phyloP scores from a whole-genome alignment of 2,113 vertebrate genomes.

The Ciconia boyciana region DNA sequence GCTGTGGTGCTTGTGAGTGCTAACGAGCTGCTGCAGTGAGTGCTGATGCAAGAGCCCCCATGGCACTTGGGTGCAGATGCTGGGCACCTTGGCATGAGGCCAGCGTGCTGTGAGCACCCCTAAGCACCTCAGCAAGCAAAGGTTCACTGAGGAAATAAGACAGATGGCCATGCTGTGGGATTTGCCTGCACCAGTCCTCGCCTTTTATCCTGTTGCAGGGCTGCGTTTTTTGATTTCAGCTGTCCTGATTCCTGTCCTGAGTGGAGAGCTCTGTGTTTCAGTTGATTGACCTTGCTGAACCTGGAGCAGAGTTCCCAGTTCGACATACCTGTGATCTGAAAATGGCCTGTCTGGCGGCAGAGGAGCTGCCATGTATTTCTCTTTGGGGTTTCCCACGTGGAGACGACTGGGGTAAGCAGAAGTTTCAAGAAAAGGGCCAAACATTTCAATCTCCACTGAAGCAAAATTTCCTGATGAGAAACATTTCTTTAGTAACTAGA shows the following conservation, averaged over 20 bases:
- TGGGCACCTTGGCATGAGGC: background rate
- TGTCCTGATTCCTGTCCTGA: background rate
- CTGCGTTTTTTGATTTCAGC: background rate
- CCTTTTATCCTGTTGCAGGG: background rate
- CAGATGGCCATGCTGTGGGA: background rate
- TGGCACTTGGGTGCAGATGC: background rate
- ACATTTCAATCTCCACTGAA: background rate
- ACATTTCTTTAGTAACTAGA: background rate
- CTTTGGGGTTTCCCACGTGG: background rate
- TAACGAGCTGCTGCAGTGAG: background rate
- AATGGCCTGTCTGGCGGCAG: background rate
- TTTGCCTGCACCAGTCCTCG: background rate
- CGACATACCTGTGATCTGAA: background rate
- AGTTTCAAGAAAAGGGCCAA: background rate
- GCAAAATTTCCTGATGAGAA: background rate
- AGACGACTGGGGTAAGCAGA: background rate
- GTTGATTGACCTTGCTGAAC: rapidly evolving
- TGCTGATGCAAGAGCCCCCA: background rate
- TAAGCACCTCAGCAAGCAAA: background rate
- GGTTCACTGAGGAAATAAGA: background rate
- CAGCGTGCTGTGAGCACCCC: background rate
- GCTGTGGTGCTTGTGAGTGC: background rate
- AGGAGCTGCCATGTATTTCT: background rate
- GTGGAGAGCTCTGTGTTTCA: background rate
- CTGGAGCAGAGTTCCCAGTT: background rate